Conservation (phyloP, 2,888 invertebrate species). For the Enchytraeus crypticus region DNA sequence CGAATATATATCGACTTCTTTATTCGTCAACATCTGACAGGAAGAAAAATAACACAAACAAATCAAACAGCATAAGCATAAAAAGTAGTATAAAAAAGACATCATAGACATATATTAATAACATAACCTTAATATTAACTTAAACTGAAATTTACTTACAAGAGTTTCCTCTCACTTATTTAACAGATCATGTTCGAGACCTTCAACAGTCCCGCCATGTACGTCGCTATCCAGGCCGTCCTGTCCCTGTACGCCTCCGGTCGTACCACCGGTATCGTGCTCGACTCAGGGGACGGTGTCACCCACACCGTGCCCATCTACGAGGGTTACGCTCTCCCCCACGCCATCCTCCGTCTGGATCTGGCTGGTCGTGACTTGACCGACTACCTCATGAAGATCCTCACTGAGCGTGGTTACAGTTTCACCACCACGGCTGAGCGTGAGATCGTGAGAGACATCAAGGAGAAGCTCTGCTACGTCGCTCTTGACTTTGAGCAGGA, state of each 20-base stretch:
- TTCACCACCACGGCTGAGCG: constrained; percentile 59
- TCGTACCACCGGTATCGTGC: constrained; percentile 63
- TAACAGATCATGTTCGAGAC: constrained; percentile 28
- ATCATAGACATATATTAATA: too few species aligned
- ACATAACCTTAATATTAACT: too few species aligned
- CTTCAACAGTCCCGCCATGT: constrained; percentile 33
- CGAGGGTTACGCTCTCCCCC: constrained; percentile 84
- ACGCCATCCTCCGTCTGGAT: constrained; percentile 80
- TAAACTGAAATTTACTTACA: too few species aligned
- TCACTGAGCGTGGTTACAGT: constrained; percentile 51
- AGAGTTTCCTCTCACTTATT: too few species aligned
- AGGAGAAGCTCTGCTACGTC: constrained; percentile 86
- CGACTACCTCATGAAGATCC: constrained; percentile 52
- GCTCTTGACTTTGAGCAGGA: constrained; percentile 90
- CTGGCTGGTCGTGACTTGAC: constrained; percentile 26
- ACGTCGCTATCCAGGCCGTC: constrained; percentile 36
- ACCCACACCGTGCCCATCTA: constrained; percentile 93
- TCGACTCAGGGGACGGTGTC: constrained; percentile 50
- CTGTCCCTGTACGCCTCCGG: constrained; percentile 37
- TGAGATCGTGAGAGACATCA: constrained; percentile 87
- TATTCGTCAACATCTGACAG: too few species aligned
- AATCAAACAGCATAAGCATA: too few species aligned
- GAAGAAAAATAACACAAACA: too few species aligned
- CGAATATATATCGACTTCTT: too few species aligned
- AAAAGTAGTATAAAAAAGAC: too few species aligned